Evolutionary conservation across 2,113 vertebrate species (phyloP).

Genomic region (Chaetorhynchus papuensis): DNA sequence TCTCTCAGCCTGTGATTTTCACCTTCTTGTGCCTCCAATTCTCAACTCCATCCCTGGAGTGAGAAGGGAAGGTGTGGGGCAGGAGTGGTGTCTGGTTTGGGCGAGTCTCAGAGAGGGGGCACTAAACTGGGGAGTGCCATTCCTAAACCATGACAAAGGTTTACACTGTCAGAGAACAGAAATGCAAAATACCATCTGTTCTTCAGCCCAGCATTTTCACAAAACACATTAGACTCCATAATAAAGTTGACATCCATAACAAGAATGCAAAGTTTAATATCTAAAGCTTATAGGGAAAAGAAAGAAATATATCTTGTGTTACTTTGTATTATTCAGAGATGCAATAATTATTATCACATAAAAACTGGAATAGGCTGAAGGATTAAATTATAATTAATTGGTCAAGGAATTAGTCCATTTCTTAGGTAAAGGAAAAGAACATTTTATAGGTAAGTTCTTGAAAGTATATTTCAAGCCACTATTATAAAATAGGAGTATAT

Average conservation of each 20-base stretch:
- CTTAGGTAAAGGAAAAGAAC: not conserved
- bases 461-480: not conserved
- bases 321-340: not conserved
- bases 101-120: not conserved
- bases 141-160: not conserved
- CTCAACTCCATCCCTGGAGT: not conserved
- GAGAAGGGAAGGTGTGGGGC: not conserved
- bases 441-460: not conserved
- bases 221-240: not conserved
- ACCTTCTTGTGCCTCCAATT: not conserved
- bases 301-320: not conserved
- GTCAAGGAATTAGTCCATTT: not conserved
- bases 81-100: not conserved
- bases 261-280: not conserved
- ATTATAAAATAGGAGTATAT: not conserved
- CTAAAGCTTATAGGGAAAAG: not conserved
- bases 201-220: not conserved
- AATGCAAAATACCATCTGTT: not conserved
- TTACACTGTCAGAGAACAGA: not conserved
- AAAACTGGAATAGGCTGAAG: not conserved
- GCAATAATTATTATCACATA: not conserved
- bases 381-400: not conserved
- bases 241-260: not conserved
- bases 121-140: not conserved
- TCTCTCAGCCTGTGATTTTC: not conserved